A percentile compares a stretch with the other conserved stretches of the same genome.
Evolutionary conservation across 2,113 vertebrate genomes (phyloP).

Genomic region (Platysternon megacephalum): DNA sequence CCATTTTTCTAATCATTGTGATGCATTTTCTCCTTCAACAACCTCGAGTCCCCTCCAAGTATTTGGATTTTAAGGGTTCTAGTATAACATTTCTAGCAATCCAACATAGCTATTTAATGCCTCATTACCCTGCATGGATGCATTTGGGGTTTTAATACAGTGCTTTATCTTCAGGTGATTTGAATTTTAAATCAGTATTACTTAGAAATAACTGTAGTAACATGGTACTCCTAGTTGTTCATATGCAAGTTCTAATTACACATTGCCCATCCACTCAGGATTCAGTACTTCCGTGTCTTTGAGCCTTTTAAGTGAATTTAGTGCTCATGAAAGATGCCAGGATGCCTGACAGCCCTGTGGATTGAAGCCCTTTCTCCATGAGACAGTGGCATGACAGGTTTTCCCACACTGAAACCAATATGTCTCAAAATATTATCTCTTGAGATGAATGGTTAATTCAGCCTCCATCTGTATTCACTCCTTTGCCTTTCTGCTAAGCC

Average conservation of each 20-base stretch:
- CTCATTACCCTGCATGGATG: neutral
- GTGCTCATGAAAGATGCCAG: neutral
- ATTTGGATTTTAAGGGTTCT: neutral
- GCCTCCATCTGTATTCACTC: neutral
- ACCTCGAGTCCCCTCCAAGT: neutral
- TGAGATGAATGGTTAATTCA: neutral
- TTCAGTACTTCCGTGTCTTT: neutral
- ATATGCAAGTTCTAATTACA: neutral
- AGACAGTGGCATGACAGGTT: neutral
- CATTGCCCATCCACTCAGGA: neutral
- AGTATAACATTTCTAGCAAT: fast-evolving
- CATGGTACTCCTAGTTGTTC: neutral
- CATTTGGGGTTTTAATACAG: neutral
- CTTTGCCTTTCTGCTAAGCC: neutral
- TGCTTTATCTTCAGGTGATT: neutral
- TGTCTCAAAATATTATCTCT: neutral
- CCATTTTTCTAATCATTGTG: neutral
- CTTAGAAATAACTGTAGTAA: neutral
- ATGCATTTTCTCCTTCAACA: neutral
- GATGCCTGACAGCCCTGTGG: neutral
- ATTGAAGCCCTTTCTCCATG: neutral
- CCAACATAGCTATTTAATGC: neutral
- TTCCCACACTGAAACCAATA: neutral
- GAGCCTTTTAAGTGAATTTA: neutral
- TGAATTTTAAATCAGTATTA: neutral